Conservation (phyloP, 2,888 invertebrate genomes). For the Cylloceria caligata region DNA sequence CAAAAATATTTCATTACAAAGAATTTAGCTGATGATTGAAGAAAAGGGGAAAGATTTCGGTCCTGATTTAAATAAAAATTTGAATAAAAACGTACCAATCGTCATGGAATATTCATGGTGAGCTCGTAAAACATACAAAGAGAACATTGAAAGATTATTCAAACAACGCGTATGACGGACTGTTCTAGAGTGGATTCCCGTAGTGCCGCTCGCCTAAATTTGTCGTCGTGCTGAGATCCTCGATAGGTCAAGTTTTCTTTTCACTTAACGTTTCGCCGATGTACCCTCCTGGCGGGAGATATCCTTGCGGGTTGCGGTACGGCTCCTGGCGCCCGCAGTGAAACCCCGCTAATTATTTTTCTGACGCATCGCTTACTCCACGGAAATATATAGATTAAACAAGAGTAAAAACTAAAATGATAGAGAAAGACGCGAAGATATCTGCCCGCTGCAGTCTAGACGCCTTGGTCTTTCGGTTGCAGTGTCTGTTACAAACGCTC, state of each 20-base stretch:
- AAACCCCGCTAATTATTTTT: conserved; percentile 64
- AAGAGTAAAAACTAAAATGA: conserved; percentile 7
- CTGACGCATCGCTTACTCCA: conserved; percentile 40
- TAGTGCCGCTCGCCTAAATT: conserved; percentile 57
- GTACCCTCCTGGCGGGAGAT: conserved; percentile 55
- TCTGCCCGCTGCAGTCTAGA: conserved; percentile 43
- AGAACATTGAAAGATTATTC: conserved; percentile 61
- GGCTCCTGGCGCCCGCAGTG: conserved; percentile 50
- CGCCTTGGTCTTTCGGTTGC: conserved; percentile 44
- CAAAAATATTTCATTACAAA: background rate
- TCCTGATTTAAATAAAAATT: conserved; percentile 48
- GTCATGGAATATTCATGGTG: conserved; percentile 51
- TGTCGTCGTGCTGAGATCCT: conserved; percentile 38
- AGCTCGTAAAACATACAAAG: conserved; percentile 15
- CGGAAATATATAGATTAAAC: conserved; percentile 48
- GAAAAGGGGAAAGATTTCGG: background rate
- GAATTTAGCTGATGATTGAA: background rate
- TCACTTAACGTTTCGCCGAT: conserved; percentile 18
- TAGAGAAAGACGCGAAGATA: conserved; percentile 27
- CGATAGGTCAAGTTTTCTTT: conserved; percentile 16
- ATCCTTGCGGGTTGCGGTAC: conserved; percentile 6
- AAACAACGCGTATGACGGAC: conserved; percentile 36
- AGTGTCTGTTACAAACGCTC: conserved; percentile 60
- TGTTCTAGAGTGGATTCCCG: conserved; percentile 48
- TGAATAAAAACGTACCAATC: conserved; percentile 53